These are phyloP conservation scores for Characodon lateralis DNA, from an alignment of 2,797 vertebrate species.

Conservation along the genomic window DNA sequence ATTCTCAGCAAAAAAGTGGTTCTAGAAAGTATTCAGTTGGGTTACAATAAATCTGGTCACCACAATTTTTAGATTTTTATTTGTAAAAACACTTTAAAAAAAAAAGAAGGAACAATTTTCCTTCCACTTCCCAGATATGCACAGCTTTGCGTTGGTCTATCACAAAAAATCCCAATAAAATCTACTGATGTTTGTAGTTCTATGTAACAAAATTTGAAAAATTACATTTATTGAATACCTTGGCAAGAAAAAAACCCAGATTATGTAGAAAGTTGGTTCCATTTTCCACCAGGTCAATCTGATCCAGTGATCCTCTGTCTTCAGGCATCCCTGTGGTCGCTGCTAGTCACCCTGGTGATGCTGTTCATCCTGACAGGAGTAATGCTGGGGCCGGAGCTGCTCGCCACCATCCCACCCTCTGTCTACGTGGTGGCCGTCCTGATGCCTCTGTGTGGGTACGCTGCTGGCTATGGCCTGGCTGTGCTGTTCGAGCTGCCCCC, in stretches of 20 bases:
- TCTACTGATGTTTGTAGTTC: neutral
- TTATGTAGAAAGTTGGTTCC: no score
- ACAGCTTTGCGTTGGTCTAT: neutral
- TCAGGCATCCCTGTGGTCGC: slow-evolving; percentile 94
- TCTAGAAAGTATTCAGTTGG: neutral
- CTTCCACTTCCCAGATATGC: neutral
- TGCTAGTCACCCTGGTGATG: slow-evolving; percentile 89
- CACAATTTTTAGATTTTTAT: neutral
- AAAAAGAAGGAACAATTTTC: neutral
- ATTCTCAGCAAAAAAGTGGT: no score
- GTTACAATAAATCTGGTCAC: neutral
- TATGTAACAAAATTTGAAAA: neutral
- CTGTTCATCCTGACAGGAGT: slow-evolving; percentile 95
- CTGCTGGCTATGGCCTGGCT: slow-evolving; percentile 91
- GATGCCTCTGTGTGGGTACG: slow-evolving; percentile 92
- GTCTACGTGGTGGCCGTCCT: slow-evolving; percentile 92
- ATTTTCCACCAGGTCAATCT: neutral
- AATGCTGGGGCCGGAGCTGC: slow-evolving; percentile 93
- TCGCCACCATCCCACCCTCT: slow-evolving; percentile 89
- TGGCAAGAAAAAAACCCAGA: neutral
- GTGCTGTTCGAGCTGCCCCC: slow-evolving; percentile 88
- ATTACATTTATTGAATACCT: no score
- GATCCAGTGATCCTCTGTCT: slow-evolving; percentile 4
- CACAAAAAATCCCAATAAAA: neutral
- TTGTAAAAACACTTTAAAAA: neutral